Evolutionary conservation across 2,888 invertebrate species (phyloP), one percentile per base, ranked within the genome.

Genomic region (Synanthedon myopaeformis): DNA sequence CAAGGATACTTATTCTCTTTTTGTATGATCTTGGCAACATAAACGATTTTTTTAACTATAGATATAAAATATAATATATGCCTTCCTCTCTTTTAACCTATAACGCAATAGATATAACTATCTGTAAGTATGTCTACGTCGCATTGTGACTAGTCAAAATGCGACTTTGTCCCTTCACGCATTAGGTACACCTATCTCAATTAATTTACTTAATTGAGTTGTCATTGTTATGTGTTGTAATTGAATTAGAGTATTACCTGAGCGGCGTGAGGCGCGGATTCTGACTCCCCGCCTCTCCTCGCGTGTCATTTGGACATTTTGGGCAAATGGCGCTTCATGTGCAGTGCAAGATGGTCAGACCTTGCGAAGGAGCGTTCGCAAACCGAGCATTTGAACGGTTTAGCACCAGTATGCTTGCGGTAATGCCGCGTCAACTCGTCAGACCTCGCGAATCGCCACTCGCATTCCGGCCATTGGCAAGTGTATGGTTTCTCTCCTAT

Each of bases 381-480:
- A 55, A 96, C 96, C 60, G 94, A 93, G 77, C 98, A 98, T 79
- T 97, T 97, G 90, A 98, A 98, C 41, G 98, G 98, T 80, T 97
- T 97, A 56, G 96, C 96, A 41, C 98, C 98, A 1, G 98, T 98
- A 87, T 98, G 98, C 84, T 98, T 98, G 72, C 98, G 92, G 88
- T 96, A 97, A 81, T 98, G 98, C 65, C 98, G 93, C 56, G 98
- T 98, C 76, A 98, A 88, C 88, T 98, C 98, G 87, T 98, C 98
- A 51, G 96, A 96, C 57, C 98, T 90, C 55, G 98, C 98, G 80
- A 98, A 98, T 71, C 97, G 90, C 98, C 98, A 98, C 76, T 97
- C 96, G 87, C 98, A 98, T 74, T 97, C 97, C 51, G 96, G 96
- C 98, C 98, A 98, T 76, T 96, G 96, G 87, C 98, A 98, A 75